Conservation (phyloP, 2,888 invertebrate species). For the Drosophila infuscata region DNA sequence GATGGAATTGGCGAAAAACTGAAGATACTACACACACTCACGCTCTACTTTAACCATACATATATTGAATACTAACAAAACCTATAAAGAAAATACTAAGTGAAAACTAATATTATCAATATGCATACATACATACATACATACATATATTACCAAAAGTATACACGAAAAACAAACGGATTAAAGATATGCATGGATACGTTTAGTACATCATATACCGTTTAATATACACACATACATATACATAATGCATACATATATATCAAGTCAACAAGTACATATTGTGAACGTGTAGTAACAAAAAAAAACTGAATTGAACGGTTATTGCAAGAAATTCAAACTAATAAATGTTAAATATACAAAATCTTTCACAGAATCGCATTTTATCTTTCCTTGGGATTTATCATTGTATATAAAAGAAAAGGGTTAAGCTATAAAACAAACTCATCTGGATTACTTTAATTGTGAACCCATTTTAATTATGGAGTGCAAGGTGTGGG, state of each 20-base stretch:
- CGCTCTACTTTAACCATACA: slow-evolving; percentile 31
- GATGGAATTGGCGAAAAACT: slow-evolving; percentile 9
- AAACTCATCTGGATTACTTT: background rate
- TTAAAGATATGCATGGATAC: slow-evolving; percentile 24
- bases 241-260: slow-evolving; percentile 36
- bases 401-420: background rate
- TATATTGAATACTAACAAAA: slow-evolving; percentile 18
- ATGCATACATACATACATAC: slow-evolving; percentile 11
- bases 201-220: slow-evolving; percentile 26
- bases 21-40: slow-evolving; percentile 8
- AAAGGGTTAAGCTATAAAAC: background rate
- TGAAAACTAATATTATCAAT: slow-evolving; percentile 48
- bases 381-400: background rate
- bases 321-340: slow-evolving; percentile 66
- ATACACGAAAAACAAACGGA: slow-evolving; percentile 27
- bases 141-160: slow-evolving; percentile 25
- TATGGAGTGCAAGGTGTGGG: background rate
- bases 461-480: slow-evolving; percentile 5
- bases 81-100: slow-evolving; percentile 36
- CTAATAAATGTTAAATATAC: slow-evolving; percentile 76
- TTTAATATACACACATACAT: slow-evolving; percentile 29
- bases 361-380: slow-evolving; percentile 38
- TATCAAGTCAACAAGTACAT: slow-evolving; percentile 71
- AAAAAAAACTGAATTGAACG: slow-evolving; percentile 40
- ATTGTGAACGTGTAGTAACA: slow-evolving; percentile 70